A percentile compares a stretch with the other conserved stretches of the same genome.
These are phyloP conservation scores for Boulengeromyrus knoepffleri DNA, from an alignment of 2,113 vertebrate species.

Conservation along the genomic window DNA sequence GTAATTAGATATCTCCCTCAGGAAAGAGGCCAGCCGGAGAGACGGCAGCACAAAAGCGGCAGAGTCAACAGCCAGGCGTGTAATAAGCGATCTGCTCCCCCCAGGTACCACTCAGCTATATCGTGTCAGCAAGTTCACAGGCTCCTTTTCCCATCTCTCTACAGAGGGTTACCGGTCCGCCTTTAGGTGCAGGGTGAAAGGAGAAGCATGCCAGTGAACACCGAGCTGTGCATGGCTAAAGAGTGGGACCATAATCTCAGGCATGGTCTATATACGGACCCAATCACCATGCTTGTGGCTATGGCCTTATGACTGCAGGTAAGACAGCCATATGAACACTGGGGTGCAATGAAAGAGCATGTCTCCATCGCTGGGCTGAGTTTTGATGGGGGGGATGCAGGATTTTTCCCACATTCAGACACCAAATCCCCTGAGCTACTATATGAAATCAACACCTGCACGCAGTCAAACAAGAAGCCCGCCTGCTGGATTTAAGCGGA, in stretches of 20 bases:
- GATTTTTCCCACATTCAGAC: conserved; percentile 10
- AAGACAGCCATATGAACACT: neutral
- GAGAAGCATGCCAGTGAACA: neutral
- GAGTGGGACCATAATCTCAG: neutral
- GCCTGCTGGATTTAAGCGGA: neutral
- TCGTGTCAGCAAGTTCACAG: conserved; percentile 24
- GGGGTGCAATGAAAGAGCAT: neutral
- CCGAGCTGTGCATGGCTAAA: neutral
- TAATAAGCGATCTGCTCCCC: conserved; percentile 31
- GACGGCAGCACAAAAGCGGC: neutral
- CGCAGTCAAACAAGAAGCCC: neutral
- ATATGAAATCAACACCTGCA: conserved; percentile 12
- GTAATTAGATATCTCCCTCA: conserved; percentile 20
- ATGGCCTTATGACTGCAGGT: neutral
- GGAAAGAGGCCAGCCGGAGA: neutral
- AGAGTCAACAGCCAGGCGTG: conserved; percentile 30
- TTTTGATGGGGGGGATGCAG: neutral
- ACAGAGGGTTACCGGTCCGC: neutral
- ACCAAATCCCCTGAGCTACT: neutral
- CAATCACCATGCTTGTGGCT: neutral
- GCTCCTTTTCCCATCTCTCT: neutral
- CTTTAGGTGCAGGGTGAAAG: neutral
- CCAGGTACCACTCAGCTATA: conserved; percentile 20
- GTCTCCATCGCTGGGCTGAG: neutral
- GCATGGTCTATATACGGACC: neutral